These are phyloP conservation scores for Seladonia tumulorum DNA, from an alignment of 2,888 invertebrate genomes.

Conservation along the genomic window DNA sequence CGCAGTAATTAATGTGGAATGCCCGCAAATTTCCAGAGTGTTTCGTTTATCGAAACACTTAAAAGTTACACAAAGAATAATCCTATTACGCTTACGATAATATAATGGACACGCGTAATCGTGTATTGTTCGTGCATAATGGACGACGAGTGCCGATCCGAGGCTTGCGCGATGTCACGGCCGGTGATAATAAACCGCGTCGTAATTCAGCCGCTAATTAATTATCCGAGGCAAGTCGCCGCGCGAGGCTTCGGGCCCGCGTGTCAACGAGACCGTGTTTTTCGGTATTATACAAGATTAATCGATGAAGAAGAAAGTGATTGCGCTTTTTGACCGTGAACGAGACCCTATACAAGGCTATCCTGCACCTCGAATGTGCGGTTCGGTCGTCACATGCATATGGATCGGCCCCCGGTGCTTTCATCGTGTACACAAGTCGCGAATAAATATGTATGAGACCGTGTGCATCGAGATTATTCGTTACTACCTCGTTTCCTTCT, in stretches of 20 bases:
- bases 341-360: slow-evolving; percentile 64
- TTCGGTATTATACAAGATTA: slow-evolving; percentile 65
- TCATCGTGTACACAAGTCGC: slow-evolving; percentile 74
- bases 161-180: background rate
- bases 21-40: background rate
- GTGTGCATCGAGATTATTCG: slow-evolving; percentile 75
- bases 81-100: background rate
- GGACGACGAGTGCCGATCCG: background rate
- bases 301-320: slow-evolving; percentile 55
- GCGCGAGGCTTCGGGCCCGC: background rate
- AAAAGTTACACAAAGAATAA: background rate
- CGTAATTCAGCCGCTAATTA: slow-evolving; percentile 5
- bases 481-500: slow-evolving; percentile 70
- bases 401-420: slow-evolving; percentile 74
- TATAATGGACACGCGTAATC: background rate
- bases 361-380: slow-evolving; percentile 66
- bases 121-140: background rate
- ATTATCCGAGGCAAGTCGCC: background rate
- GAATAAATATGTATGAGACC: slow-evolving; percentile 76
- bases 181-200: background rate
- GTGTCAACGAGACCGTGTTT: slow-evolving; percentile 7
- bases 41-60: background rate
- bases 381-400: slow-evolving; percentile 74
- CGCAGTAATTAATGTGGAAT: background rate
- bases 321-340: slow-evolving; percentile 54